Evolutionary conservation across 2,797 vertebrate genomes (phyloP), one percentile per base, ranked within the genome.

Genomic region (Xenops minutus): DNA sequence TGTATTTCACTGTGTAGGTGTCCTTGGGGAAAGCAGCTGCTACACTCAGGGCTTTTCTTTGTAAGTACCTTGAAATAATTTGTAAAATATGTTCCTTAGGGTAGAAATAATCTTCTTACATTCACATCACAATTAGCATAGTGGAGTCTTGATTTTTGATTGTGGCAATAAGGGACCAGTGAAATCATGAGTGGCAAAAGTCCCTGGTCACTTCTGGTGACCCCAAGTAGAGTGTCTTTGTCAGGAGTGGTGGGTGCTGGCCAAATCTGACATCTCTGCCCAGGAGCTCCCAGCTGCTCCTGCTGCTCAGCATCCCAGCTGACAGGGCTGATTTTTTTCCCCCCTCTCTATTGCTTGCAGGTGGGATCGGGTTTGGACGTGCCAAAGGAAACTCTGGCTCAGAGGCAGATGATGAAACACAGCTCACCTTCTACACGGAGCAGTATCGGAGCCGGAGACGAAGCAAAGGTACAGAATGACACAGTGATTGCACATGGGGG

Each of bases 401-500:
- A 1, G 99, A 99, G 91, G 98, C 99, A 1, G 99, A 99, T 0
- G 99, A 99, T 8, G 99, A 99, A 95, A 98, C 97, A 27, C 99
- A 99, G 88, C 98, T 99, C 88, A 99, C 99, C 34, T 99, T 99
- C 97, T 99, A 99, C 97, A 99, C 99, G 0, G 99, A 99, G 93
- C 99, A 99, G 96, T 99, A 99, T 66, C 98, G 98, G 91, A 99
- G 99, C 68, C 98, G 98, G 21, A 96, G 98, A 22, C 98, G 99
- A 72, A 99, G 98, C 97, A 99, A 99, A 99, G 99, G 99, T 99
- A 98, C 12, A 4, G 6, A 27, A 11, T 36, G 2, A 4, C 2
- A 0, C 9, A 5, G 61, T 4, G 43, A 3, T 23, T 15, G 21
- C 14, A 11, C 4, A 0, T 8, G 46, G 27, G 56, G 61, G 63